These are phyloP conservation scores for Sinosuthora webbiana DNA, from an alignment of 2,113 vertebrate genomes.

Conservation along the genomic window DNA sequence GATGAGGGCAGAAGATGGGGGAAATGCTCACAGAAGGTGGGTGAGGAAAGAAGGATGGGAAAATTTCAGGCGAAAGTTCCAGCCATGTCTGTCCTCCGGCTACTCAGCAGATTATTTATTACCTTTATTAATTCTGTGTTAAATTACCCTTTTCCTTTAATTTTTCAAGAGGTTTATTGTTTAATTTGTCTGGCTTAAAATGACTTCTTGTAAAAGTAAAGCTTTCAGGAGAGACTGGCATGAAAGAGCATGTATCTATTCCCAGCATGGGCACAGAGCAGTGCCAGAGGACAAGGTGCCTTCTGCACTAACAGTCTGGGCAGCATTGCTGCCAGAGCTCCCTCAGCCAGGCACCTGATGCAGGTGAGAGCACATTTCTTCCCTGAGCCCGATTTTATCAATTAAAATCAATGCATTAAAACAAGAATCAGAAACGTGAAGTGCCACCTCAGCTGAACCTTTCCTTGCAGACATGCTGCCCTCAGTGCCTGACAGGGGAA, in stretches of 20 bases:
- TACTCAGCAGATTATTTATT: background rate
- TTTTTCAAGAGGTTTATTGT: background rate
- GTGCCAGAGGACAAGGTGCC: background rate
- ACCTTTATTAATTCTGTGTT: conserved; percentile 11
- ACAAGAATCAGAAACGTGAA: background rate
- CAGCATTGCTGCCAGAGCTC: background rate
- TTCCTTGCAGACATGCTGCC: background rate
- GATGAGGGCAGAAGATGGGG: background rate
- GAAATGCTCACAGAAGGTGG: background rate
- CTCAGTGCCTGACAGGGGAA: background rate
- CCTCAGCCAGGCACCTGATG: background rate
- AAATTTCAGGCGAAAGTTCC: background rate
- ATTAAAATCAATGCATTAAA: background rate
- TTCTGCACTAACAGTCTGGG: background rate
- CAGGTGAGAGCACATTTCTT: background rate
- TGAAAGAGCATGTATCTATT: background rate
- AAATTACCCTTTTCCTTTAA: background rate
- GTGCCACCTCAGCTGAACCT: background rate
- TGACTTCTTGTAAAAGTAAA: background rate
- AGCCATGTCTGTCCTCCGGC: background rate
- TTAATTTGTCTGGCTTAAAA: background rate
- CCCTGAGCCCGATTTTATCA: background rate
- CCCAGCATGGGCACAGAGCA: background rate
- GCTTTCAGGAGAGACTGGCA: background rate
- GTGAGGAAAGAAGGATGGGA: background rate